Percentiles rank a stretch among this genome's conserved stretches.
Conservation (phyloP, 2,797 vertebrate genomes). For the Spinus pinus region DNA sequence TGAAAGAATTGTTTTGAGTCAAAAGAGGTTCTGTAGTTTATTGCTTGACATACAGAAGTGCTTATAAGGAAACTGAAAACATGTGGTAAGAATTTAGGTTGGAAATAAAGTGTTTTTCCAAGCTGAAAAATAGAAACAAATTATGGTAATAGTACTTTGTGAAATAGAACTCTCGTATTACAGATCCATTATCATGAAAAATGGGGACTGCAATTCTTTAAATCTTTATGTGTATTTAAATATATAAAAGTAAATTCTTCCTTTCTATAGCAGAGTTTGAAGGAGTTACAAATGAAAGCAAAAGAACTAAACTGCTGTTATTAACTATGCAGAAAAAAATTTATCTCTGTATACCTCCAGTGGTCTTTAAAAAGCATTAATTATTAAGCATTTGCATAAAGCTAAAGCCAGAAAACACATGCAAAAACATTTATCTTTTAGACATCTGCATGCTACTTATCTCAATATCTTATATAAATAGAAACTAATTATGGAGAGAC, state of each 20-base stretch:
- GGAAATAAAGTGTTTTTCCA: constrained; percentile 29
- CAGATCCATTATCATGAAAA: constrained; percentile 1
- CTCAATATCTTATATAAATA: constrained; percentile 1
- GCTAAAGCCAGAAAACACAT: background rate
- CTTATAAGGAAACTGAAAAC: constrained; percentile 36
- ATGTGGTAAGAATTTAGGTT: constrained; percentile 18
- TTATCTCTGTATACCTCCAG: background rate
- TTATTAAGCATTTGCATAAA: constrained; percentile 25
- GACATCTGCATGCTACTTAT: background rate
- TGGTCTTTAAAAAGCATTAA: background rate
- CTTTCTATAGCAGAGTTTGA: constrained; percentile 19
- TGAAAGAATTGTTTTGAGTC: background rate
- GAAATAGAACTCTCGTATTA: background rate
- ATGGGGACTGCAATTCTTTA: constrained; percentile 10
- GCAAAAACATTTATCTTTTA: background rate
- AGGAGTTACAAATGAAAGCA: constrained; percentile 24
- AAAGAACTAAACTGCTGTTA: background rate
- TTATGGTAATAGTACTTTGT: background rate
- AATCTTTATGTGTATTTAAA: constrained; percentile 44
- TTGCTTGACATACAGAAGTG: background rate
- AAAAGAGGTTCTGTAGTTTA: background rate
- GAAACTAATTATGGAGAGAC: background rate
- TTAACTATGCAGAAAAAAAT: background rate
- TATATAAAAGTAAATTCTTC: constrained; percentile 3
- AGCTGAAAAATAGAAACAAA: constrained; percentile 40